These are phyloP conservation scores for Maccullochella peelii DNA, from an alignment of 2,113 vertebrate species.

Conservation along the genomic window DNA sequence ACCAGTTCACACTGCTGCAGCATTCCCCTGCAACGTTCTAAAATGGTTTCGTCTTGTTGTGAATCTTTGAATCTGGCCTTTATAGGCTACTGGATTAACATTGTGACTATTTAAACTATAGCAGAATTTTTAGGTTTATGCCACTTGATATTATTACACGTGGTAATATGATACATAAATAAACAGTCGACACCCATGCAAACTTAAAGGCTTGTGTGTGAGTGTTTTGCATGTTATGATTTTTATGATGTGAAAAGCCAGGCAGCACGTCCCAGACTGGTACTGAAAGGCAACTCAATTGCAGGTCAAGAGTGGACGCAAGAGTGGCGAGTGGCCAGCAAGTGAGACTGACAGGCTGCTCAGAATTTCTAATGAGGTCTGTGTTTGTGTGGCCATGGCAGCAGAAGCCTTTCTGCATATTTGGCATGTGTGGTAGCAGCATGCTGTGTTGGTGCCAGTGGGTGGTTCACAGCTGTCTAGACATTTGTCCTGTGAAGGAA, in stretches of 20 bases:
- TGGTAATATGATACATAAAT: background rate
- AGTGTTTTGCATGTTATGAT: constrained; percentile 27
- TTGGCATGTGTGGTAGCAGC: constrained; percentile 2
- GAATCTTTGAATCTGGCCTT: no score
- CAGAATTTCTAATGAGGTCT: constrained; percentile 32
- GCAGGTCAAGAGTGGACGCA: background rate
- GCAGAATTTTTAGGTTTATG: background rate
- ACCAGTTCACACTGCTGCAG: no score
- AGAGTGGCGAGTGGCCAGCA: background rate
- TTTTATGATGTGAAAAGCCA: constrained; percentile 1
- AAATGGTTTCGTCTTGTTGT: no score
- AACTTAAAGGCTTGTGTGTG: background rate
- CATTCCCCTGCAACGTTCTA: no score
- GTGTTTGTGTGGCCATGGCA: constrained; percentile 40
- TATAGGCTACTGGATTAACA: background rate
- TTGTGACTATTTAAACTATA: background rate
- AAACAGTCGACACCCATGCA: background rate
- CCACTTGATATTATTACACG: background rate
- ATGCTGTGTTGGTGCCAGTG: constrained; percentile 32
- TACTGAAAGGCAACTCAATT: background rate
- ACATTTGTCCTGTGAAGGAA: constrained; percentile 11
- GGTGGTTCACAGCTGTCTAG: constrained; percentile 32
- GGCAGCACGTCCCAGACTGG: background rate
- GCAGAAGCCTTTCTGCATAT: background rate
- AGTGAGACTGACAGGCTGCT: constrained; percentile 4